phyloP scores from a whole-genome alignment of 1,140 invertebrate genomes.

The Apis florea region DNA sequence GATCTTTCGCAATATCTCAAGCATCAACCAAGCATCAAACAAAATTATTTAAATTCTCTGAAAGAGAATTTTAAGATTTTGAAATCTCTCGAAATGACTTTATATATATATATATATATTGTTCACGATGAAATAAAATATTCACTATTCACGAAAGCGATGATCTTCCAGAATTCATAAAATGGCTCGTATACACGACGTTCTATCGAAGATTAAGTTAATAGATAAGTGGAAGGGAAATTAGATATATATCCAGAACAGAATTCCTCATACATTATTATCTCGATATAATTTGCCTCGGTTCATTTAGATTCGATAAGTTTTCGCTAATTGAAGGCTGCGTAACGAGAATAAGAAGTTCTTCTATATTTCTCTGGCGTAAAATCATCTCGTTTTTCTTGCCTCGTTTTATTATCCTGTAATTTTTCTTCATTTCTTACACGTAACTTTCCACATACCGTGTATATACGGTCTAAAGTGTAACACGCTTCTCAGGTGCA shows the following conservation, averaged over 20 bases:
- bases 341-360: not conserved
- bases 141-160: too few species aligned
- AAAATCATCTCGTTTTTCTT: not conserved
- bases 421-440: not conserved
- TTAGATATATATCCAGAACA: not conserved
- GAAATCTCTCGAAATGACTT: too few species aligned
- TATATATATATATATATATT: too few species aligned
- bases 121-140: too few species aligned
- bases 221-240: not conserved
- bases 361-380: not conserved
- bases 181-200: not conserved
- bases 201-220: not conserved
- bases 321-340: slow-evolving; percentile 27
- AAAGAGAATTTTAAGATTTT: too few species aligned
- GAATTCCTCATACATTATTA: not conserved
- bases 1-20: too few species aligned
- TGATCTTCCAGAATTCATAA: too few species aligned
- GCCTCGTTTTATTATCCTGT: not conserved
- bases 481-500: not conserved
- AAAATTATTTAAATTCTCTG: too few species aligned
- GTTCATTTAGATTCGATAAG: slow-evolving; percentile 18
- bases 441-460: not conserved
- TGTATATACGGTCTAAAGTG: not conserved
- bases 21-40: too few species aligned
- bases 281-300: not conserved